These are phyloP conservation scores for Thumatha senex DNA, from an alignment of 2,888 invertebrate species.

Conservation along the genomic window DNA sequence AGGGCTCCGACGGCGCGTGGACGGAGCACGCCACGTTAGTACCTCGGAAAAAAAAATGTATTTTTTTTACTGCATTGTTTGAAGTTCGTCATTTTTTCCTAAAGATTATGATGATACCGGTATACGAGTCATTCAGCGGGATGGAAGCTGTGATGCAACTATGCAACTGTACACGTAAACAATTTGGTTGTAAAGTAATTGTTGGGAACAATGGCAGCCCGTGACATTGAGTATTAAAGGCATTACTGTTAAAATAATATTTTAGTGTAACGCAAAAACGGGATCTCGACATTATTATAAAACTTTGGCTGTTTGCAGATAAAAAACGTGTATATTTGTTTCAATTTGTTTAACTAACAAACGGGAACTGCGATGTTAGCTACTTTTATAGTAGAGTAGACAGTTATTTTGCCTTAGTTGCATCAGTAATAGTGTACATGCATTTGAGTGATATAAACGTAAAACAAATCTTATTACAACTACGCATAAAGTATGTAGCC, in stretches of 20 bases:
- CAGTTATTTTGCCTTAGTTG: too few relatives aligned
- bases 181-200: slow-evolving; percentile 40
- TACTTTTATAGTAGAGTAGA: too few relatives aligned
- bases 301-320: background rate
- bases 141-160: background rate
- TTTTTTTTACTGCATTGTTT: background rate
- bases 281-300: background rate
- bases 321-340: background rate
- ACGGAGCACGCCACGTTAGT: slow-evolving; percentile 54
- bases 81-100: background rate
- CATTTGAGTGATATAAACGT: too few relatives aligned
- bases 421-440: too few relatives aligned
- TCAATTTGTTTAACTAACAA: background rate
- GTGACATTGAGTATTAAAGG: slow-evolving; percentile 37
- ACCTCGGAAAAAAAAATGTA: background rate
- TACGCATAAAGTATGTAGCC: too few relatives aligned
- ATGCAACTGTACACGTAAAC: slow-evolving; percentile 11
- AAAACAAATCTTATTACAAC: too few relatives aligned
- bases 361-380: too few relatives aligned
- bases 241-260: slow-evolving; percentile 27
- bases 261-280: slow-evolving; percentile 10
- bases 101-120: background rate
- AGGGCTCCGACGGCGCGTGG: slow-evolving; percentile 65
- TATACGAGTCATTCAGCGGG: background rate
- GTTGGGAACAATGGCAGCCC: slow-evolving; percentile 26